Evolutionary conservation across 2,888 invertebrate species (phyloP), one percentile per base, ranked within the genome.

Genomic region (Ischnus inquisitorius): DNA sequence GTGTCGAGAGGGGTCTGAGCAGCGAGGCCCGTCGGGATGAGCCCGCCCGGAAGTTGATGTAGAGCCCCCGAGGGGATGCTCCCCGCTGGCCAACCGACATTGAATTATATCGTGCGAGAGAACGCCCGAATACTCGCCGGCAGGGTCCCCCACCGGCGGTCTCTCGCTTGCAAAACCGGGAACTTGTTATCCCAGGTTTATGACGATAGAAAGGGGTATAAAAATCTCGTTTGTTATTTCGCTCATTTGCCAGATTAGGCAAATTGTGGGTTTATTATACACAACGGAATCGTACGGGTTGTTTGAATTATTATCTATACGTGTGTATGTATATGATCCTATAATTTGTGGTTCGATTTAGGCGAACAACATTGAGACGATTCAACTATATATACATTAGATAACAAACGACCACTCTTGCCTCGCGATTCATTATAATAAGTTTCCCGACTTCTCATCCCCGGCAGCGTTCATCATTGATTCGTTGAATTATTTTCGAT

Each of bases 51-150:
- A 89, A 90, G 88, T 91, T 92, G 92, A 92, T 91, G 85, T 90
- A 92, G 87, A 89, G 92, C 89, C 90, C 88, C 90, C 78, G 60
- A 64, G 91, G 34, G 90, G 92, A 89, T 81, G 86, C 86, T 87
- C 88, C 82, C 82, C 71, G 81, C 86, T 87, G 83, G 86, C 88
- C 87, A 82, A 86, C 88, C 88, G 91, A 90, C 91, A 90, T 91
- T 92, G 91, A 92, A 92, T 92, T 92, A 92, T 91, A 89, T 88
- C 86, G 84, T 82, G 72, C 64, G 77, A 85, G 87, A 84, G 84
- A 87, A 90, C 89, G 88, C 87, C 84, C 83, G 86, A 90, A 91
- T 79, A 68, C 79, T 79, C 74, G 68, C 90, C 89, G 43, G 57
- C 25, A 25, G 28, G 22, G 60, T 60, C 57, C 72, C 46, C 43